A percentile compares a stretch with the other conserved stretches of the same genome.
phyloP scores from a whole-genome alignment of 2,113 vertebrate genomes.

The Labeo rohita region DNA sequence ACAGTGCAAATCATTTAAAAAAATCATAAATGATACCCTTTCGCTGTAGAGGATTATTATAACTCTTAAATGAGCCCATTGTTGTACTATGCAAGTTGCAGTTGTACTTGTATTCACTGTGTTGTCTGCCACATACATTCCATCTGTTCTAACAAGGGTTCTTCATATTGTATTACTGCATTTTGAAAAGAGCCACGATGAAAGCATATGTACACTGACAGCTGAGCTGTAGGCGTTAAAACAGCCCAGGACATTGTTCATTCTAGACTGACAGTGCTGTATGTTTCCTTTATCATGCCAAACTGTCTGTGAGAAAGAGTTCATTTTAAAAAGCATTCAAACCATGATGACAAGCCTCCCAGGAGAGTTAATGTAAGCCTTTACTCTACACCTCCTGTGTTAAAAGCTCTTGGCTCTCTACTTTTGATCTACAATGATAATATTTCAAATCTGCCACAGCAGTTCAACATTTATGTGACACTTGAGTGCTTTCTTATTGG shows the following conservation, averaged over 20 bases:
- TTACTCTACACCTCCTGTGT: background rate
- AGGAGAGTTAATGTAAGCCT: background rate
- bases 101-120: background rate
- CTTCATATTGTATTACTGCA: background rate
- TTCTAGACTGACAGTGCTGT: background rate
- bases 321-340: constrained; percentile 2
- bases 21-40: background rate
- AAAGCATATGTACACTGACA: constrained; percentile 6
- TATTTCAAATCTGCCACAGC: background rate
- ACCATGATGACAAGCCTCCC: background rate
- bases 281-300: background rate
- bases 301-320: background rate
- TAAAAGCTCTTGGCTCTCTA: background rate
- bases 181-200: background rate
- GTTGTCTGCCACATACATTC: too few species aligned
- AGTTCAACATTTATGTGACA: constrained; percentile 12
- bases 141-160: background rate
- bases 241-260: background rate
- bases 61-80: background rate
- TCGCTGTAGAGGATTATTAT: background rate
- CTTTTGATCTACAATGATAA: background rate
- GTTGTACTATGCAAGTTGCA: background rate
- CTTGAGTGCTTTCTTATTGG: background rate
- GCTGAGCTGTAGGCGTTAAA: background rate
- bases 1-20: background rate